Conservation (phyloP, 2,888 invertebrate genomes). For the Dendrolimus pini region DNA sequence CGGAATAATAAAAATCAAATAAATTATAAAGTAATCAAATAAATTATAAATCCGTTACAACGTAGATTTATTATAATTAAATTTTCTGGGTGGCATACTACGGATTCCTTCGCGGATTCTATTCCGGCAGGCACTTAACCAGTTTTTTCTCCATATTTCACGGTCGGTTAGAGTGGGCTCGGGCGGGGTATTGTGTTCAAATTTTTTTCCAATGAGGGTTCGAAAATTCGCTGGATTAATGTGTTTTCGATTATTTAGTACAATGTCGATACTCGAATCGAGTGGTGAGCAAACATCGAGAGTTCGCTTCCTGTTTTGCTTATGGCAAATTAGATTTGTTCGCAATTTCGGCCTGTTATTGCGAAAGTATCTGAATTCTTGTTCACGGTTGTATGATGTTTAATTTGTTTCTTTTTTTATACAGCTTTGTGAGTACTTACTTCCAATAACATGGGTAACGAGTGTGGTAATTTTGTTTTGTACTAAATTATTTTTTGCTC, state of each 20-base stretch:
- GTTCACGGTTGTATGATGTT: not conserved
- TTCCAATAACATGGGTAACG: not conserved
- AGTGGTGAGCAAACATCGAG: slow-evolving; percentile 44
- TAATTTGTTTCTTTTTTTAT: slow-evolving; percentile 3
- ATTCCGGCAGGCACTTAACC: too few species aligned
- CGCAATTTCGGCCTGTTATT: not conserved
- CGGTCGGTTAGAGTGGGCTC: slow-evolving; percentile 57
- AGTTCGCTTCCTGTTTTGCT: slow-evolving; percentile 49
- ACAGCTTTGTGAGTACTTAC: not conserved
- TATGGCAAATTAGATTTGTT: slow-evolving; percentile 12
- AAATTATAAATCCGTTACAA: too few species aligned
- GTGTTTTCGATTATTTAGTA: slow-evolving; percentile 38
- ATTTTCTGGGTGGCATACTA: too few species aligned
- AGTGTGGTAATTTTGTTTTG: slow-evolving; percentile 2
- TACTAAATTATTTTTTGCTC: not conserved
- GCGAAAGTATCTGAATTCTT: not conserved
- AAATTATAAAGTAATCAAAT: too few species aligned
- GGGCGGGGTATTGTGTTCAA: slow-evolving; percentile 11
- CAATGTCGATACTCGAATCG: slow-evolving; percentile 29
- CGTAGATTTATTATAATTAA: too few species aligned
- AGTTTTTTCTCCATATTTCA: slow-evolving; percentile 62
- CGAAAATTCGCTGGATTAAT: slow-evolving; percentile 34
- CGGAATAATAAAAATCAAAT: too few species aligned
- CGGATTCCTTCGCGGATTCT: too few species aligned
- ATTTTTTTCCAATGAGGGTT: slow-evolving; percentile 40